Conservation (phyloP, 2,797 vertebrate species). For the Aselliscus stoliczkanus region DNA sequence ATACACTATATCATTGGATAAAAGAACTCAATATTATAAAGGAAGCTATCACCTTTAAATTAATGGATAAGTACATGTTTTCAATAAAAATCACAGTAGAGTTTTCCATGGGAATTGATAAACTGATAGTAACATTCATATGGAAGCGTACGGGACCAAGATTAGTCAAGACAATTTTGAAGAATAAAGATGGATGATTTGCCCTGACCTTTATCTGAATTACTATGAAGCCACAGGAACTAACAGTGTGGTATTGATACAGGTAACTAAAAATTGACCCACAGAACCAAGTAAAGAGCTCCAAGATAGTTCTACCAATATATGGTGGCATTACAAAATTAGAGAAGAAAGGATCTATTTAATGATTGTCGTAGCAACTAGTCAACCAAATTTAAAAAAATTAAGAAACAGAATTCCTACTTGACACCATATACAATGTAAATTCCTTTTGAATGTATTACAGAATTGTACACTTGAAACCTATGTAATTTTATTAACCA, state of each 20-base stretch:
- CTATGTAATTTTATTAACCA: too few species aligned
- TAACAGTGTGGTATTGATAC: not conserved
- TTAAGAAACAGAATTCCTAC: not conserved
- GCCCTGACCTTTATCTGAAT: not conserved
- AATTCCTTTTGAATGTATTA: not conserved
- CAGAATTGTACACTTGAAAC: too few species aligned
- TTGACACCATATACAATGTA: not conserved
- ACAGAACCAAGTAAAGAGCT: not conserved
- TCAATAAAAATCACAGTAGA: not conserved
- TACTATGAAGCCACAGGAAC: not conserved
- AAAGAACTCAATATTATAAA: not conserved
- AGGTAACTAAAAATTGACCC: not conserved
- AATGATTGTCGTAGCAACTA: not conserved
- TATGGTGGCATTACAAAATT: not conserved
- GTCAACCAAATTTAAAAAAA: not conserved
- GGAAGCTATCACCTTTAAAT: not conserved
- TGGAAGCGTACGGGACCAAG: not conserved
- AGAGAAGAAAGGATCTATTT: not conserved
- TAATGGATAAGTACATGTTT: conserved; percentile 5
- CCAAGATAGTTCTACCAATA: not conserved
- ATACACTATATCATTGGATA: not conserved
- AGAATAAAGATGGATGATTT: not conserved
- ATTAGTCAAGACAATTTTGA: not conserved
- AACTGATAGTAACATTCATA: conserved; percentile 8
- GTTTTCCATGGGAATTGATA: not conserved